phyloP scores from a whole-genome alignment of 2,888 invertebrate genomes.

The Hymenopus coronatus region DNA sequence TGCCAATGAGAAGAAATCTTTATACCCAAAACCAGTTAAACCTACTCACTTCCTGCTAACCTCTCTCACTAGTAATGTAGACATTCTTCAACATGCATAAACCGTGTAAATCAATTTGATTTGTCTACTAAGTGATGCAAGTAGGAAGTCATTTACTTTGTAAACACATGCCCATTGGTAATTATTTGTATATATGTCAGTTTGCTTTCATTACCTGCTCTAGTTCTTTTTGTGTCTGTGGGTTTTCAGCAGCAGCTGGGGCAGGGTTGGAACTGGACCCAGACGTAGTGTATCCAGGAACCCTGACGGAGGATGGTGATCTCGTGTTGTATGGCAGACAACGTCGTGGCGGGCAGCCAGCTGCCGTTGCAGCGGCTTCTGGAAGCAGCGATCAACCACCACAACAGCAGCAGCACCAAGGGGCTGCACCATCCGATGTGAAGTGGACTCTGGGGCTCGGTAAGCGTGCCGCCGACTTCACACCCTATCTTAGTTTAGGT shows the following conservation, averaged over 20 bases:
- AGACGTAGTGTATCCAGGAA: background rate
- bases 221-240: background rate
- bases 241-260: background rate
- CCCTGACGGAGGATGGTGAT: background rate
- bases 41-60: no score
- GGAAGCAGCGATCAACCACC: background rate
- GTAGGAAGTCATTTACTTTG: no score
- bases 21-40: no score
- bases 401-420: background rate
- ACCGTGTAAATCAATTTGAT: no score
- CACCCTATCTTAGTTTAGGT: constrained; percentile 41
- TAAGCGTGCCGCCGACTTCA: constrained; percentile 39
- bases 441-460: constrained; percentile 36
- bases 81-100: no score
- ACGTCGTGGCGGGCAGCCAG: constrained; percentile 11
- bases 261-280: background rate
- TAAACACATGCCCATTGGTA: no score
- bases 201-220: no score
- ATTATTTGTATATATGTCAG: no score
- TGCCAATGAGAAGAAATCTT: no score
- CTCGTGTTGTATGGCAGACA: constrained; percentile 2
- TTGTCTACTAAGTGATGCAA: no score
- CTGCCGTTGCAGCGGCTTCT: background rate
- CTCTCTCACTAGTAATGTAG: no score
- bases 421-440: constrained; percentile 40